Conservation (phyloP, 2,113 vertebrate species). For the Myodes glareolus region DNA sequence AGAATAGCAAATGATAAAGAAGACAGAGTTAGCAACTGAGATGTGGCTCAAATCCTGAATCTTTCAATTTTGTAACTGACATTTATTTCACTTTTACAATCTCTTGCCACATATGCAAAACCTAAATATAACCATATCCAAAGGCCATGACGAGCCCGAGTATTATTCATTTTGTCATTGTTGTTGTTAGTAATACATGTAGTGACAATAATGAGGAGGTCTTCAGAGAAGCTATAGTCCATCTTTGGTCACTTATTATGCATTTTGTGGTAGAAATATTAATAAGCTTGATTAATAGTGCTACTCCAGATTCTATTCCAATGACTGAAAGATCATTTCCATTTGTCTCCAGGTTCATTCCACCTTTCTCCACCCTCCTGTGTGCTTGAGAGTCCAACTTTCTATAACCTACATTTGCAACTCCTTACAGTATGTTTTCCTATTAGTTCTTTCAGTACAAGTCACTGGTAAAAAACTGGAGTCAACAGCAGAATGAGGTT, state of each 20-base stretch:
- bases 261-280: slow-evolving; percentile 33
- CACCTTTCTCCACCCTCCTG: not conserved
- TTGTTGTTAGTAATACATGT: not conserved
- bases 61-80: not conserved
- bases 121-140: not conserved
- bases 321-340: not conserved
- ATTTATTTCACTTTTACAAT: slow-evolving; percentile 12
- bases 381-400: not conserved
- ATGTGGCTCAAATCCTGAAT: not conserved
- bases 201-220: not conserved
- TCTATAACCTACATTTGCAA: not conserved
- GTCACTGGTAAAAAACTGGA: not conserved
- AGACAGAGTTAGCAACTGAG: not conserved
- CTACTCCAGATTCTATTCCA: not conserved
- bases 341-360: not conserved
- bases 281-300: not conserved
- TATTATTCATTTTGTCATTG: not conserved
- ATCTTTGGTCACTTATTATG: not conserved
- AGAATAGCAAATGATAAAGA: not conserved
- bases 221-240: not conserved
- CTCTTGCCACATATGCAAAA: slow-evolving; percentile 25
- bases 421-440: not conserved
- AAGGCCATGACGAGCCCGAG: not conserved
- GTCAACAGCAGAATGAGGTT: not conserved
- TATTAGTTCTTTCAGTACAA: not conserved